Base-by-base conservation (phyloP, 2,797 vertebrate species). In the Cryptoblepharus egeriae region DNA sequence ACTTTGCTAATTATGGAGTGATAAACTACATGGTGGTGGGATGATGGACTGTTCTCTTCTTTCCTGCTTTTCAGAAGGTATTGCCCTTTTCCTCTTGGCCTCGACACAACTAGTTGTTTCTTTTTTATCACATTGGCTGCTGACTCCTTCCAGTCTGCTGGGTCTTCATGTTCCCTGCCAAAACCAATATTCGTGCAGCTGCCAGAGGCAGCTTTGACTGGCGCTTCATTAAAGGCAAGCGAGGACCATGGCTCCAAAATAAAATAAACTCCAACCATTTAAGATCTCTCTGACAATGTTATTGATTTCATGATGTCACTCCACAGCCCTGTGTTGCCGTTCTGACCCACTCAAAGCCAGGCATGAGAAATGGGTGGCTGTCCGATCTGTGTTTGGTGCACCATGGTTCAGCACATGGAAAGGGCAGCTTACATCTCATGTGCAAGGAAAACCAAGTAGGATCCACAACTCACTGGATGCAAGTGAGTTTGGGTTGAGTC, bases 131-230 rank as follows among this genome's bases (percentile, higher is more conserved):
- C 87, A 83, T 93, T 91, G 92, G 91, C 86, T 90, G 83, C 93
- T 92, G 94, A 93, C 91, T 93, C 93, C 92, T 93, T 93, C 87
- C 86, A 92, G 91, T 94, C 94, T 94, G 88, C 88, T 90, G 89
- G 86, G 91, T 85, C 92, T 93, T 92, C 83, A 70, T 92, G 90
- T 87, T 87, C 75, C 84, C 89, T 94, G 94, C 94, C 94, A 94
- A 94, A 94, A 92, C 92, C 88, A 94, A 94, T 94, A 93, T 92
- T 92, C 92, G 85, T 90, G 86, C 94, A 94, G 91, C 93, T 92
- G 92, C 91, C 90, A 92, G 88, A 92, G 92, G 92, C 89, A 92
- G 90, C 88, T 92, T 93, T 90, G 89, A 94, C 91, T 94, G 92
- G 93, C 90, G 90, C 91, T 75, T 93, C 92, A 89, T 92, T 93